Conservation (phyloP, 2,888 invertebrate genomes). For the Melanargia galathea region DNA sequence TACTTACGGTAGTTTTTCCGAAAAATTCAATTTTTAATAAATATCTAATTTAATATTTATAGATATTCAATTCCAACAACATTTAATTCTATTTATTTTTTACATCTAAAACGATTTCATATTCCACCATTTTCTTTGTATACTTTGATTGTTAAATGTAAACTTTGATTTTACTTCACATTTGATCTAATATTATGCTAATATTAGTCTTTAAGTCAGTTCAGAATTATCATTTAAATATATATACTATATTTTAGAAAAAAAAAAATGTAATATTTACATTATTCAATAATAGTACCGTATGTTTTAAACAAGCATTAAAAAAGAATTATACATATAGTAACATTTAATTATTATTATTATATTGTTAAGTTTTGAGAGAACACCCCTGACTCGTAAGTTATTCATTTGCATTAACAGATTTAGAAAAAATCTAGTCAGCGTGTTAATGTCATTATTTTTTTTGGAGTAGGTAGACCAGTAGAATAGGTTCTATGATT, state of each 20-base stretch:
- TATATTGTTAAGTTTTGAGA: background rate
- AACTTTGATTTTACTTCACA: conserved; percentile 19
- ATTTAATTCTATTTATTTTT: conserved; percentile 44
- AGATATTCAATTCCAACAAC: conserved; percentile 61
- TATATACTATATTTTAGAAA: conserved; percentile 4
- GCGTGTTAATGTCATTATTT: too few species aligned
- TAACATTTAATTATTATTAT: background rate
- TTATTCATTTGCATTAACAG: background rate
- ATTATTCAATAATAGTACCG: conserved; percentile 1
- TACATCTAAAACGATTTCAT: conserved; percentile 17
- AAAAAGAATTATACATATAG: too few species aligned
- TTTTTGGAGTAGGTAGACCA: background rate
- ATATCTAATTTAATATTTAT: too few species aligned
- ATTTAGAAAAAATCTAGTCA: background rate
- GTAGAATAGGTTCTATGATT: too few species aligned
- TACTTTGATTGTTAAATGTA: conserved; percentile 19
- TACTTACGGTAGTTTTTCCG: background rate
- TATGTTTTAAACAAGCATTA: background rate
- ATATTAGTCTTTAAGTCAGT: conserved; percentile 37
- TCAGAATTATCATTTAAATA: conserved; percentile 28
- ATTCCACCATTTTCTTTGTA: conserved; percentile 8
- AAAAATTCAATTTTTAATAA: conserved; percentile 28
- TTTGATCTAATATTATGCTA: conserved; percentile 25
- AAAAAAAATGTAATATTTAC: conserved; percentile 17
- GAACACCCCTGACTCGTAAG: background rate